A percentile compares a stretch with the other conserved stretches of the same genome.
phyloP scores from a whole-genome alignment of 2,888 invertebrate species.

The Scaptomyza reducta region DNA sequence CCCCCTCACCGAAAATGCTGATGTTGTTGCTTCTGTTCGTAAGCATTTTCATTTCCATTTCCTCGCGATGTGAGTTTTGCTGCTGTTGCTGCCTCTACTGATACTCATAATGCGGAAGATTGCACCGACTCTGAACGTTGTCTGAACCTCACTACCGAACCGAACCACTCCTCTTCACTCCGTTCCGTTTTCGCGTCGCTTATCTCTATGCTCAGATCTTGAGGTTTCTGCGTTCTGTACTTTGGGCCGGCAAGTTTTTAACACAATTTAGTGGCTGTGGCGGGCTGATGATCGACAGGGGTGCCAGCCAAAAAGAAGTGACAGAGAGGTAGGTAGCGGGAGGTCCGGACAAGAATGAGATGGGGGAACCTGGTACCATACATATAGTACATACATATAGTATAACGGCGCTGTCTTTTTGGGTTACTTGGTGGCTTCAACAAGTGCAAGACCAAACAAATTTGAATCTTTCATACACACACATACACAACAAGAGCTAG shows the following conservation, averaged over 20 bases:
- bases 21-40: slow-evolving; percentile 40
- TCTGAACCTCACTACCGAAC: slow-evolving; percentile 36
- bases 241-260: slow-evolving; percentile 69
- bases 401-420: slow-evolving; percentile 63
- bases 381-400: slow-evolving; percentile 14
- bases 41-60: slow-evolving; percentile 79
- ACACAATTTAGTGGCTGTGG: slow-evolving; percentile 74
- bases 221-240: slow-evolving; percentile 80
- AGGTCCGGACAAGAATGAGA: background rate
- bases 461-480: slow-evolving; percentile 61
- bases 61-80: slow-evolving; percentile 37
- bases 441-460: slow-evolving; percentile 68
- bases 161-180: slow-evolving; percentile 29
- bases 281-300: slow-evolving; percentile 50
- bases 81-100: slow-evolving; percentile 23
- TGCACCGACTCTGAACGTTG: slow-evolving; percentile 62
- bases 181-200: slow-evolving; percentile 60
- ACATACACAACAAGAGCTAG: slow-evolving; percentile 5
- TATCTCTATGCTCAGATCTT: slow-evolving; percentile 69
- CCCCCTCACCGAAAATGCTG: background rate
- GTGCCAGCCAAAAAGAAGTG: slow-evolving; percentile 49
- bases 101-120: slow-evolving; percentile 79
- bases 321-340: background rate
- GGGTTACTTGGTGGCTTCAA: slow-evolving; percentile 53
- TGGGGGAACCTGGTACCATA: background rate